Evolutionary conservation across 2,797 vertebrate species (phyloP), one percentile per base, ranked within the genome.

Genomic region (Acrossocheilus wenchowensis): DNA sequence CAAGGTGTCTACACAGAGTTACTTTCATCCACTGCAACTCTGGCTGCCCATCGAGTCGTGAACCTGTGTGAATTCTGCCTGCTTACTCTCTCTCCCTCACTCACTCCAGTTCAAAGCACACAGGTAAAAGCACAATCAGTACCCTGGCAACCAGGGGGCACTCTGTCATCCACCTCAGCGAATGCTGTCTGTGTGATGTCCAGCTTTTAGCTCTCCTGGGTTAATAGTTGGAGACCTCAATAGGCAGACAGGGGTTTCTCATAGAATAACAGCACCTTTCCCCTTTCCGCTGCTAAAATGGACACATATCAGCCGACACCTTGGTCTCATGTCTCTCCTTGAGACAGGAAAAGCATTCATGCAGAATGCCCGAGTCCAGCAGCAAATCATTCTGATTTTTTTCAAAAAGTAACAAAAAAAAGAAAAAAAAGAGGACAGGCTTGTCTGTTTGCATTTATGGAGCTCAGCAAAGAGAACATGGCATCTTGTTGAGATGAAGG

Each of bases 161-260:
- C 26, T 81, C 30, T 17, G 60, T 86, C 84, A 81, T 75, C 68
- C 69, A 74, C 84, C 84, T 86, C 69, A 48, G 86, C 3, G 12
- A 78, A 83, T 71, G 62, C 73, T 73, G 85, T 78, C 62, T 83
- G 74, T 87, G 86, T 87, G 81, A 82, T 62, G 83, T 81, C 72
- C 78, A 78, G 83, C 72, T 85, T 85, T 85, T 85, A 88, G 64
- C 73, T 82, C 64, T 52, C 12, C 64, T 48, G 83, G 87, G 83
- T 88, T 88, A 88, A 88, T 88, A 85, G 87, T 62, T 57, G 79
- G 73, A 62, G 69, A 86, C 78, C 84, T 75, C 78, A 60, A 81
- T 39, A 81, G 69, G 54, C 43, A 74, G 57, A 74, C 60, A 68
- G 52, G 41, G 83, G 72, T 50, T 69, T 82, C 64, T 78, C 79